phyloP scores from a whole-genome alignment of 2,797 vertebrate genomes.

The Liparis tanakae region DNA sequence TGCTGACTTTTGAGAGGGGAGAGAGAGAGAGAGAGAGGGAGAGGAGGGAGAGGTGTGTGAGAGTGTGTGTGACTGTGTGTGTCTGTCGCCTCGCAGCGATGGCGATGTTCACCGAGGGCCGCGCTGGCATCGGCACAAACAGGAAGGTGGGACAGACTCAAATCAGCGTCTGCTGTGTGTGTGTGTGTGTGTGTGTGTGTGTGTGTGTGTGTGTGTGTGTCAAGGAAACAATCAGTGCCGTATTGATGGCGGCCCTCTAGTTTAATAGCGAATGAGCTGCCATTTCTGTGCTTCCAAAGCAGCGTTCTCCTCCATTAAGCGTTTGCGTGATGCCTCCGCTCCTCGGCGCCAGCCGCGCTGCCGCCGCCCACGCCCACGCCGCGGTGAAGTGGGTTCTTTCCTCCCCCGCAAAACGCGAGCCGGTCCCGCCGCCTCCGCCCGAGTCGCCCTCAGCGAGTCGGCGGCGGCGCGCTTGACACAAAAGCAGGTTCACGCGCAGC shows the following conservation, averaged over 20 bases:
- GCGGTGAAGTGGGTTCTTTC: no score
- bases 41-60: no score
- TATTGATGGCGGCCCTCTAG: slow-evolving; percentile 14
- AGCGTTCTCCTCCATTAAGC: slow-evolving; percentile 1
- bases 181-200: background rate
- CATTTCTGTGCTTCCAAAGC: slow-evolving; percentile 15
- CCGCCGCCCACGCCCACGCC: no score
- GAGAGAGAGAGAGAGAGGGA: no score
- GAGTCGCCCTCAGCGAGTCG: slow-evolving; percentile 42
- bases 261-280: background rate
- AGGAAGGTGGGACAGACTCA: slow-evolving; percentile 62
- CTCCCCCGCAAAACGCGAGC: no score
- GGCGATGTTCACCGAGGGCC: slow-evolving; percentile 63
- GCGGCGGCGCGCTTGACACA: slow-evolving; percentile 51
- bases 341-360: no score
- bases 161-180: slow-evolving; percentile 31
- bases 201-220: background rate
- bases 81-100: slow-evolving; percentile 64
- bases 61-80: no score
- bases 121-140: slow-evolving; percentile 53
- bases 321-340: no score
- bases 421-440: no score
- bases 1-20: no score
- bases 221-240: slow-evolving; percentile 17
- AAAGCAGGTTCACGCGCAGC: slow-evolving; percentile 64